Conservation (phyloP, 2,888 invertebrate genomes). For the Spisula solida region DNA sequence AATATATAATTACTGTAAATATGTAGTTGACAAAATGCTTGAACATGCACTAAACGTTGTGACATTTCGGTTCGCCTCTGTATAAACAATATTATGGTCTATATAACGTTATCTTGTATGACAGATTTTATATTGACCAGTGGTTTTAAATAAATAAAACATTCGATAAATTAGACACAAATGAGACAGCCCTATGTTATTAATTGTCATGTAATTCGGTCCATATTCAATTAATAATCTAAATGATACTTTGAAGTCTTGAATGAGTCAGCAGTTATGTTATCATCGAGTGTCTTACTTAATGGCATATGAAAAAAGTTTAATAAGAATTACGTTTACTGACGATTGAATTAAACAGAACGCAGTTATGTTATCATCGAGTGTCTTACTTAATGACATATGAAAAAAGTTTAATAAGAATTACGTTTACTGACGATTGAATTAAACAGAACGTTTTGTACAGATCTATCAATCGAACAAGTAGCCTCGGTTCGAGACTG, state of each 20-base stretch:
- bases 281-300: not conserved
- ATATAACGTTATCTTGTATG: not conserved
- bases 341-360: not conserved
- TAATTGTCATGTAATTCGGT: not conserved
- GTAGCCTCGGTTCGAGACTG: not conserved
- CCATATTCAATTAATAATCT: not conserved
- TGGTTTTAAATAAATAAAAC: not conserved
- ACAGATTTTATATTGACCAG: not conserved
- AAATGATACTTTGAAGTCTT: not conserved
- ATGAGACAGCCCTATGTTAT: not conserved
- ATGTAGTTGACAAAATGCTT: too few species aligned
- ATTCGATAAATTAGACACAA: not conserved
- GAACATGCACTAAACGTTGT: too few species aligned
- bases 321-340: not conserved
- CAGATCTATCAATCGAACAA: too few species aligned
- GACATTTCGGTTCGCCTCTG: too few species aligned
- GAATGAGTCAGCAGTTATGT: not conserved
- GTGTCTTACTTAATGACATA: not conserved
- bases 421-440: not conserved
- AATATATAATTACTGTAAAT: too few species aligned
- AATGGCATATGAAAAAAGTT: not conserved
- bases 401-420: not conserved
- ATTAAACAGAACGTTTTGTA: not conserved
- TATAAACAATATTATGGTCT: not conserved
- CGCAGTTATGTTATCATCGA: not conserved